Base-by-base conservation (phyloP, 2,113 vertebrate species). In the Alexandromys fortis region DNA sequence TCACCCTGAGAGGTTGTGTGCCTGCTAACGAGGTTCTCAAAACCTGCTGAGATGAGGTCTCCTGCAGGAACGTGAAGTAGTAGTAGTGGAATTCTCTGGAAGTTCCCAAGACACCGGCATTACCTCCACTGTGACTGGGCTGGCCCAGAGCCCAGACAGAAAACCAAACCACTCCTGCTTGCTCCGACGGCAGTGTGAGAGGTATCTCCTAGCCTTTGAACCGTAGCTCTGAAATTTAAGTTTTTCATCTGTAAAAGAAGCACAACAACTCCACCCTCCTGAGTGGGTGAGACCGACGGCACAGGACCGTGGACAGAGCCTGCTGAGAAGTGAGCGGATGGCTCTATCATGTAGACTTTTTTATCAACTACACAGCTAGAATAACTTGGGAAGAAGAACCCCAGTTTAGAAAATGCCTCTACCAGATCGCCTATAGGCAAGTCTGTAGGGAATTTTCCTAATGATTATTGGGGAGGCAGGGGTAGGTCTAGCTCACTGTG, bases 161-260 rank as follows among this genome's bases (percentile, higher is more conserved):
- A 14, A 89, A 70, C 4, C 47, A 42, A 91, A 70, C 6, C 38
- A 42, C 1, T 75, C 49, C 55, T 26, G 0, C 8, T 86, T 30
- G 7, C 26, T 85, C 65, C 52, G 87, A 47, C 65, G 49, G 49
- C 26, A 88, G 65, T 10, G 33, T 0, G 10, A n/a, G 35, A 68
- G 19, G 33, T 19, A 28, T 65, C 89, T 81, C 0, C 38, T 65
- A 72, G 45, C 26, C 30, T 35, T 0, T 86, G 79, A 95, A 79
- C 45, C 26, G 90, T 58, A 47, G 0, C 49, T 30, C 21, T 58
- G 19, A 58, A 58, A 6, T 58, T 58, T 21, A 58, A 58, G 11
- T 49, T 97, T 21, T 77, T 94, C 79, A 21, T 72, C 75, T 95
- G 33, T 85, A 47, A 91, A 95, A 73, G 33, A 38, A 82, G 30